A percentile compares a stretch with the other conserved stretches of the same genome.
Evolutionary conservation across 2,797 vertebrate species (phyloP).

Genomic region (Gallinago nigripennis): DNA sequence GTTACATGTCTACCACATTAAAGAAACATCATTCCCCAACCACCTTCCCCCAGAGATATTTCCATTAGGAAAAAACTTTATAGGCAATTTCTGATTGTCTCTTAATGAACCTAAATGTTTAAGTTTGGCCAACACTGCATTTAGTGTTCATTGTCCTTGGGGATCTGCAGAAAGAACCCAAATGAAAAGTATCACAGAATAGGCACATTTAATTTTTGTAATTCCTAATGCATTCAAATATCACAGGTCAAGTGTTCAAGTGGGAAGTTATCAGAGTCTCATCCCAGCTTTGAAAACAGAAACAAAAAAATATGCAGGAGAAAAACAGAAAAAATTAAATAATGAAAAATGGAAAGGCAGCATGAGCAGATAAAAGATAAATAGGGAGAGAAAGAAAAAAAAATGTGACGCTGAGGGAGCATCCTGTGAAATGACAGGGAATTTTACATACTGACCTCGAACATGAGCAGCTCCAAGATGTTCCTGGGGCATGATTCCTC

Average conservation of each 20-base stretch:
- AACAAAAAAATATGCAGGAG: neutral
- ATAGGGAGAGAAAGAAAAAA: neutral
- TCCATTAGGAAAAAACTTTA: neutral
- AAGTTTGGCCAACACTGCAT: neutral
- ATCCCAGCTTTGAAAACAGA: neutral
- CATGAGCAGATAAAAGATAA: neutral
- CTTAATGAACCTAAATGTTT: neutral
- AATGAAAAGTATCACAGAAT: neutral
- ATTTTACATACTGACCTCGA: neutral
- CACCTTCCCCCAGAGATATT: neutral
- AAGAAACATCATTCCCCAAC: neutral
- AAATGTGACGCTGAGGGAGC: neutral
- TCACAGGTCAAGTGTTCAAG: neutral
- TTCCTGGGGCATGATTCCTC: neutral
- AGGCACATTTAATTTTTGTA: neutral
- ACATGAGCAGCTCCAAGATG: fast-evolving
- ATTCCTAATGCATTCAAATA: neutral
- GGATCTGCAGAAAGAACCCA: neutral
- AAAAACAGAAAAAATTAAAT: neutral
- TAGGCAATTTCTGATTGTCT: neutral
- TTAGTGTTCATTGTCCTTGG: neutral
- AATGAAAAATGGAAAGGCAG: neutral
- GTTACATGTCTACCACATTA: neutral
- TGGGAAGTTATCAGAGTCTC: neutral
- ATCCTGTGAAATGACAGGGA: neutral